Evolutionary conservation across 2,888 invertebrate genomes (phyloP), one percentile per base, ranked within the genome.

Genomic region (Seira sanloemensis): DNA sequence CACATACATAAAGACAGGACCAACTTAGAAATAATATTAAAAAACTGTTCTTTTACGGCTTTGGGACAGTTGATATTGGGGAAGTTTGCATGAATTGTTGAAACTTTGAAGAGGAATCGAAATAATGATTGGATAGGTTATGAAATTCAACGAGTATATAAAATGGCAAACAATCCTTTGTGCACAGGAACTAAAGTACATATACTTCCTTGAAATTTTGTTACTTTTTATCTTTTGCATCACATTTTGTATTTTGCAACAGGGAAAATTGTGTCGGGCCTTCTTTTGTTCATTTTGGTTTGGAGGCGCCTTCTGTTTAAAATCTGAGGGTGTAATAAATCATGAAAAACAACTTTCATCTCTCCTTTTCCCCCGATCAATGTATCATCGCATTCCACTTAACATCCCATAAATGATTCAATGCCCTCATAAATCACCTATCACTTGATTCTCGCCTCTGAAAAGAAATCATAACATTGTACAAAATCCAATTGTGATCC

Each of bases 351-450:
- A 58, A 18, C 9, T 58, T 71, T 75, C 75, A 75, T 75, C 72
- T 4, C 37, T 4, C 4, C 37, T 37, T 54, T 50, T 68, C 74
- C 73, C 75, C 50, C 75, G 69, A 80, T 80, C 81, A 81, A 81
- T 81, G 75, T 76, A 81, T 81, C 81, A 81, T 81, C 81, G 76
- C 81, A 81, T 81, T 81, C 81, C 66, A 81, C 81, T 81, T 81
- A 75, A 69, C 75, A 81, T 81, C 76, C 75, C 81, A 76, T 81
- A 76, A 81, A 81, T 81, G 81, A 81, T 81, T 81, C 81, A 81
- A 81, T 76, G 81, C 76, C 81, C 81, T 65, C 81, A 76, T 81
- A 81, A 81, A 81, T 81, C 81, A 80, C 80, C 18, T 25, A 37
- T 27, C 0, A 4, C 18, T 16, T 54, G 27, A 79, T 75, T 80